Conservation (phyloP, 30 jellyfish, hydroid and myxozoan species). For the Turritopsis rubra region DNA sequence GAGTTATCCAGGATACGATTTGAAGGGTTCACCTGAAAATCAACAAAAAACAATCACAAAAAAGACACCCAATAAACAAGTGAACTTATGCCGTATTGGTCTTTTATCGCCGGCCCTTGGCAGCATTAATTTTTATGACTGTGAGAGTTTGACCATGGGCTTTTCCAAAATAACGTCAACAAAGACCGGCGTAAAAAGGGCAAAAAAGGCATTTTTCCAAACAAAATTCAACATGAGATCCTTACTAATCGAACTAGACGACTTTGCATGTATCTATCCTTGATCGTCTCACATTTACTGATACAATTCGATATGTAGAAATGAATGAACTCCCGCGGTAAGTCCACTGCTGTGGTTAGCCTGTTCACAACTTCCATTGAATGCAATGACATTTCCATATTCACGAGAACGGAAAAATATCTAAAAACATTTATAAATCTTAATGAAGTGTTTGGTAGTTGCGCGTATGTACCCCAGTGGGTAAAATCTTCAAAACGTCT, state of each 20-base stretch:
- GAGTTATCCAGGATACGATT: no score
- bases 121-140: no score
- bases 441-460: no score
- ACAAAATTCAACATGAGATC: neutral
- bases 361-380: conserved; percentile 99
- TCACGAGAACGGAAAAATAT: conserved; percentile 89
- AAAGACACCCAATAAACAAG: no score
- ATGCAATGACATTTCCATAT: conserved; percentile 97
- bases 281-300: conserved; percentile 91
- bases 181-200: no score
- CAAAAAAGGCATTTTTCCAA: neutral
- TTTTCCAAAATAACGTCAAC: no score
- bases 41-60: neutral
- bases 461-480: no score
- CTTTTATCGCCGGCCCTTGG: no score
- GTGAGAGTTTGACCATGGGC: no score
- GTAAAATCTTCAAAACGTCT: no score
- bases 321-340: conserved; percentile 92
- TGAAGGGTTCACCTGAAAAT: no score
- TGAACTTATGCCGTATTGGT: no score
- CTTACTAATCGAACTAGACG: conserved; percentile 94
- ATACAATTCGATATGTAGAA: conserved; percentile 90
- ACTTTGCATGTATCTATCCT: conserved; percentile 86
- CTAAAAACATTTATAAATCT: conserved; percentile 27
- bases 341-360: conserved; percentile 87